phyloP scores from a whole-genome alignment of 2,113 vertebrate genomes.

The Tachysurus fulvidraco region DNA sequence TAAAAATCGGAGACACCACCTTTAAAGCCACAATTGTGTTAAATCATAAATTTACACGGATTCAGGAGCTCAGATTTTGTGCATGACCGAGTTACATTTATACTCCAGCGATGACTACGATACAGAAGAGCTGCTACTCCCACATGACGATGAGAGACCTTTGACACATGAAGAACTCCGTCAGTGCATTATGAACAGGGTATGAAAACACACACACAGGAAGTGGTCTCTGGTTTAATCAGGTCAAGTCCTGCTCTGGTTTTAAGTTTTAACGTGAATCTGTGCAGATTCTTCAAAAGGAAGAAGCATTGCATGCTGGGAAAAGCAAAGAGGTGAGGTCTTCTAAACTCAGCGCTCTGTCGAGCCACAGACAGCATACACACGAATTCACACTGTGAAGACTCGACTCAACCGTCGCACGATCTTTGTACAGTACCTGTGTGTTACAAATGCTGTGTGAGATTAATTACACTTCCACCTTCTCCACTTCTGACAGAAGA shows the following conservation, averaged over 20 bases:
- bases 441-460: neutral
- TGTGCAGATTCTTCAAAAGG: conserved; percentile 59
- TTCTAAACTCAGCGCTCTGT: conserved; percentile 50
- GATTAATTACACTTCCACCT: neutral
- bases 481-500: neutral
- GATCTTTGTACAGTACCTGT: neutral
- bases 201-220: conserved; percentile 50
- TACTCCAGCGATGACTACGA: conserved; percentile 66
- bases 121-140: conserved; percentile 62
- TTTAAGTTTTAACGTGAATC: neutral
- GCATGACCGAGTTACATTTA: neutral
- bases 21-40: too few relatives aligned
- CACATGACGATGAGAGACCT: conserved; percentile 74
- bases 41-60: too few relatives aligned
- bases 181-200: conserved; percentile 69
- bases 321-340: conserved; percentile 50
- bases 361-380: conserved; percentile 37
- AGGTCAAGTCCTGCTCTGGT: neutral
- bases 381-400: conserved; percentile 46
- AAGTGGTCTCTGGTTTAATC: neutral
- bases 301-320: conserved; percentile 44
- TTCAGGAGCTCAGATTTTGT: neutral
- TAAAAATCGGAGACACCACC: too few relatives aligned
- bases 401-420: neutral
- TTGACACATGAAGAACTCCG: conserved; percentile 74